These are phyloP conservation scores for Stegana nigrithorax DNA, from an alignment of 2,888 invertebrate species.

Conservation along the genomic window DNA sequence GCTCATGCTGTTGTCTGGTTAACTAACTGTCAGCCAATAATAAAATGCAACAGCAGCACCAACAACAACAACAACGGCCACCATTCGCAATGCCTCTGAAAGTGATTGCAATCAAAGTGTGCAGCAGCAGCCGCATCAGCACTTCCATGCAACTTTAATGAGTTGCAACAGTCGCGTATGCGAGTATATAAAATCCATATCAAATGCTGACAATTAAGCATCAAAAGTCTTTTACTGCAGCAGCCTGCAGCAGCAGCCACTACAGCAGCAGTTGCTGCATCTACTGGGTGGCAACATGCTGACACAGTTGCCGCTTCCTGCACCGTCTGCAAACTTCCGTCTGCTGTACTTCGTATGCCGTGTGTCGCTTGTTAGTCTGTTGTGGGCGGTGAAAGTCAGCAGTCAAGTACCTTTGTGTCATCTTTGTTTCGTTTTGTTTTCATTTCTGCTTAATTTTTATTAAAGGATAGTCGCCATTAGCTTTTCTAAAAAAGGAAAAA, in stretches of 20 bases:
- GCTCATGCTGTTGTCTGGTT: background rate
- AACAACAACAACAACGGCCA: background rate
- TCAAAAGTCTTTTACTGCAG: slow-evolving; percentile 28
- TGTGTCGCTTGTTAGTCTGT: background rate
- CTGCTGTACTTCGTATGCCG: slow-evolving; percentile 6
- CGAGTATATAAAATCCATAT: slow-evolving; percentile 24
- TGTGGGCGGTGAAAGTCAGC: slow-evolving; percentile 19
- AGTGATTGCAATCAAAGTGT: slow-evolving; percentile 28
- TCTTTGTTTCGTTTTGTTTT: background rate
- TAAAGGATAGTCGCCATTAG: too few species aligned
- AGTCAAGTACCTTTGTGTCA: background rate
- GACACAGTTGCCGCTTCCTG: slow-evolving; percentile 19
- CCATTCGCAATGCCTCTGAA: slow-evolving; percentile 7
- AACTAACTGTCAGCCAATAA: background rate
- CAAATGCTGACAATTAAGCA: slow-evolving; percentile 32
- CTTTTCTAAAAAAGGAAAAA: too few species aligned
- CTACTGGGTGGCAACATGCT: slow-evolving; percentile 29
- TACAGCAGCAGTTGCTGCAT: too few species aligned
- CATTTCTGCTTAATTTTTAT: too few species aligned
- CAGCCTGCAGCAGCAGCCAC: background rate
- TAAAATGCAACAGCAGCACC: slow-evolving; percentile 11
- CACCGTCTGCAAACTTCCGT: background rate
- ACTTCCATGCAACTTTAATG: background rate
- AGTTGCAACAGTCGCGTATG: too few species aligned
- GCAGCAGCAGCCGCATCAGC: background rate